These are phyloP conservation scores for Drosophila truncata DNA, from an alignment of 1,140 invertebrate genomes.

Conservation along the genomic window DNA sequence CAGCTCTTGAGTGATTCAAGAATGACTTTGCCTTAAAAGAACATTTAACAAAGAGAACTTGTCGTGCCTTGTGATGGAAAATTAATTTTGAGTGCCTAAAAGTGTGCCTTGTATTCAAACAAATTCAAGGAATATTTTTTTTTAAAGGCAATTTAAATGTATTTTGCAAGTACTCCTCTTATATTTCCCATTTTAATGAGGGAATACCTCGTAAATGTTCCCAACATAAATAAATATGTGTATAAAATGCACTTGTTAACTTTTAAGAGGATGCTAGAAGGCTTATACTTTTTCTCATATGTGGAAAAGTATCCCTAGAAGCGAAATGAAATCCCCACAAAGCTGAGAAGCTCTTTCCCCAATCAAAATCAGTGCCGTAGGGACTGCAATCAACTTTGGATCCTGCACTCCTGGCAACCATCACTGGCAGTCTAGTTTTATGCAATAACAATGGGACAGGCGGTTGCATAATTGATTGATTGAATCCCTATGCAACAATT, in stretches of 20 bases:
- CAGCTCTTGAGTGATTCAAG: not conserved
- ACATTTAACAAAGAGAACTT: not conserved
- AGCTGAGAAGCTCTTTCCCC: constrained; percentile 5
- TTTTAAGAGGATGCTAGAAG: not conserved
- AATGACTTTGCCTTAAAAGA: not conserved
- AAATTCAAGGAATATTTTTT: not conserved
- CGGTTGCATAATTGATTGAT: constrained; percentile 79
- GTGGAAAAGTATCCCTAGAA: not conserved
- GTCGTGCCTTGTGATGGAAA: not conserved
- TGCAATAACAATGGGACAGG: constrained; percentile 54
- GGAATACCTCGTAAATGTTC: not conserved
- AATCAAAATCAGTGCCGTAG: constrained; percentile 15
- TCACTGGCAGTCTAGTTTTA: constrained; percentile 31
- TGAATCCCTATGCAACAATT: constrained; percentile 71
- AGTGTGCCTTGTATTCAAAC: not conserved
- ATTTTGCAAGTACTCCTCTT: no score
- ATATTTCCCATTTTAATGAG: not conserved
- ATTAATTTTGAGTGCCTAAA: not conserved
- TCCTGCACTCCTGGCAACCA: constrained; percentile 10
- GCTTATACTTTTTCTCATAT: not conserved
- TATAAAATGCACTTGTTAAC: not conserved
- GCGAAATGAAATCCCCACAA: constrained; percentile 12
- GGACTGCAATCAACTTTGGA: constrained; percentile 31
- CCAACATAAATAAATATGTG: no score
- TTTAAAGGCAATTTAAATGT: no score